Conservation (phyloP, 2,888 invertebrate genomes). For the Himalopsyche japonica region DNA sequence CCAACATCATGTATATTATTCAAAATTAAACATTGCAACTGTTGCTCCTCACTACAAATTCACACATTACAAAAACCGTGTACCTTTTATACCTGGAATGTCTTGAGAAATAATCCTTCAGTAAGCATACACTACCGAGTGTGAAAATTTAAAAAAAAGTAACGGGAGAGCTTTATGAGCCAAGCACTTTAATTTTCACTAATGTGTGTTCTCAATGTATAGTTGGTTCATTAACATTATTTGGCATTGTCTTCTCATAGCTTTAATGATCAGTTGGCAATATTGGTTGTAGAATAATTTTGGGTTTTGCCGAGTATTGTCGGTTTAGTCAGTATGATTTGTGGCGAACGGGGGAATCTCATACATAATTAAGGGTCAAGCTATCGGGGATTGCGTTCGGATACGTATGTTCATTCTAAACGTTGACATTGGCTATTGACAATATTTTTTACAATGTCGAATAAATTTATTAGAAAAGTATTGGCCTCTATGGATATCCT, state of each 20-base stretch:
- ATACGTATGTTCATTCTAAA: neutral
- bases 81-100: too few relatives aligned
- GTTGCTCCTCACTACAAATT: too few relatives aligned
- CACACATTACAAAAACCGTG: too few relatives aligned
- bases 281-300: neutral
- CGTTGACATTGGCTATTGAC: conserved; percentile 11
- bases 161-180: too few relatives aligned
- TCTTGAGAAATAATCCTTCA: too few relatives aligned
- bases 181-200: too few relatives aligned
- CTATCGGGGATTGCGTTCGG: neutral
- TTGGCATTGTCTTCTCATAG: neutral
- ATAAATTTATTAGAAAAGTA: neutral
- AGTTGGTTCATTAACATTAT: too few relatives aligned
- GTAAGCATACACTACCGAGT: too few relatives aligned
- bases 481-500: neutral
- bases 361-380: neutral
- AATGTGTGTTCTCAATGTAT: too few relatives aligned
- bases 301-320: neutral
- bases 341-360: neutral
- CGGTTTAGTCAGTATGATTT: neutral
- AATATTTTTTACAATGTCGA: conserved; percentile 12
- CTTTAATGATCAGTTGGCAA: neutral
- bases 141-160: too few relatives aligned
- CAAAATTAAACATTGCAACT: too few relatives aligned
- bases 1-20: too few relatives aligned